Evolutionary conservation across 1,140 invertebrate species (phyloP).

Genomic region (Neuroterus valhalla): DNA sequence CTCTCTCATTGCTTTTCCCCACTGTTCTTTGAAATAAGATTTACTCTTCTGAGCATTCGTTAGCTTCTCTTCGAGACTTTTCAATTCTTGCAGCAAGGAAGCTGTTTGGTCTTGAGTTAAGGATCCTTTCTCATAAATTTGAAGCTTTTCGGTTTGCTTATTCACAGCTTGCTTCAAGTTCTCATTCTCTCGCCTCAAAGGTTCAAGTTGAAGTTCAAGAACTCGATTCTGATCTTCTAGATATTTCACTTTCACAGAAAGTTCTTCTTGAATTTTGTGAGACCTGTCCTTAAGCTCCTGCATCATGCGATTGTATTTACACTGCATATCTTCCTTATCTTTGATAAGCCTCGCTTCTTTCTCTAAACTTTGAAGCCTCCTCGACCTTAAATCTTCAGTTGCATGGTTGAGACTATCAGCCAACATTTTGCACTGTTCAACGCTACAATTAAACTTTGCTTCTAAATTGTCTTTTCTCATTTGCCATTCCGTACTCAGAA

Average conservation of each 20-base stretch:
- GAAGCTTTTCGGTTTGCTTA: slow-evolving; percentile 67
- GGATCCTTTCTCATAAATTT: slow-evolving; percentile 66
- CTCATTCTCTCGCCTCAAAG: slow-evolving; percentile 69
- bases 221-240: slow-evolving; percentile 65
- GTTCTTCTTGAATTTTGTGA: slow-evolving; percentile 67
- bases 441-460: slow-evolving; percentile 62
- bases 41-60: slow-evolving; percentile 74
- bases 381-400: slow-evolving; percentile 66
- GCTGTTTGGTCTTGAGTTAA: slow-evolving; percentile 72
- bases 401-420: slow-evolving; percentile 67
- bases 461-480: slow-evolving; percentile 68
- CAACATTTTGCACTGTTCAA: slow-evolving; percentile 70
- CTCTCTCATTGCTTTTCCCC: slow-evolving; percentile 76
- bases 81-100: slow-evolving; percentile 72
- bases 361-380: slow-evolving; percentile 68
- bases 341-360: slow-evolving; percentile 68
- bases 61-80: slow-evolving; percentile 77
- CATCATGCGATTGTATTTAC: slow-evolving; percentile 68
- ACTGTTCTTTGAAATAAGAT: slow-evolving; percentile 79
- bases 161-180: slow-evolving; percentile 64
- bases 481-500: slow-evolving; percentile 71
- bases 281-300: slow-evolving; percentile 64
- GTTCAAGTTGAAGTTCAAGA: slow-evolving; percentile 62
- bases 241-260: slow-evolving; percentile 58
- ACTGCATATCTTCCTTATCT: slow-evolving; percentile 68